Evolutionary conservation across 1,140 invertebrate genomes (phyloP).

Genomic region (Oppia nitens): DNA sequence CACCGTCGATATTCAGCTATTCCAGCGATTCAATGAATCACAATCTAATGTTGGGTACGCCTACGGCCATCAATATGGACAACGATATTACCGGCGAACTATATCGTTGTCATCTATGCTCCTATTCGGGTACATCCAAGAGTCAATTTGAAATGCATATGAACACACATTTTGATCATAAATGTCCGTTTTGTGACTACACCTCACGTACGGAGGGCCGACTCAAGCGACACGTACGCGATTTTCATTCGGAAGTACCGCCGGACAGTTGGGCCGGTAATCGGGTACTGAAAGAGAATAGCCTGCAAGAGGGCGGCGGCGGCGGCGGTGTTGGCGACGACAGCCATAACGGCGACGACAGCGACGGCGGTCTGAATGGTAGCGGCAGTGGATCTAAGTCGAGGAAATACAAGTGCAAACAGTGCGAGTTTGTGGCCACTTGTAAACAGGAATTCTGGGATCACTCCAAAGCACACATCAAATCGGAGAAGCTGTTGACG

Average conservation of each 20-base stretch:
- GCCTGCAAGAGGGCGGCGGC: background rate
- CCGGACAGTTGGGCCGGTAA: slow-evolving; percentile 20
- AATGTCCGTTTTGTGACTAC: slow-evolving; percentile 40
- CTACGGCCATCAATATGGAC: background rate
- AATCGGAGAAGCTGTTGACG: slow-evolving; percentile 69
- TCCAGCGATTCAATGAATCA: background rate
- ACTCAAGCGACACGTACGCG: slow-evolving; percentile 39
- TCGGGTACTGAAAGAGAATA: slow-evolving; percentile 17
- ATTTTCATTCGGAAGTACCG: slow-evolving; percentile 29
- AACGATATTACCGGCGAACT: background rate
- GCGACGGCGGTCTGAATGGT: slow-evolving; percentile 23
- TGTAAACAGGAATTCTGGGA: slow-evolving; percentile 87
- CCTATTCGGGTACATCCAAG: slow-evolving; percentile 26
- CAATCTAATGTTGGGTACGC: background rate
- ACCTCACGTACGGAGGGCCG: slow-evolving; percentile 38
- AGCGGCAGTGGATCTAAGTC: slow-evolving; percentile 4
- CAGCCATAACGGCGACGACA: background rate
- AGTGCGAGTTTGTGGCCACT: slow-evolving; percentile 62
- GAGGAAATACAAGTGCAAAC: slow-evolving; percentile 65
- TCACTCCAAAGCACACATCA: slow-evolving; percentile 70
- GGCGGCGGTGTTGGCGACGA: background rate
- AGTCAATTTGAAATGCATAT: slow-evolving; percentile 35
- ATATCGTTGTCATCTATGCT: slow-evolving; percentile 27
- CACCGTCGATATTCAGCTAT: background rate
- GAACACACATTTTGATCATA: slow-evolving; percentile 34